These are phyloP conservation scores for Maniola hyperantus DNA, from an alignment of 2,888 invertebrate species.

Conservation along the genomic window DNA sequence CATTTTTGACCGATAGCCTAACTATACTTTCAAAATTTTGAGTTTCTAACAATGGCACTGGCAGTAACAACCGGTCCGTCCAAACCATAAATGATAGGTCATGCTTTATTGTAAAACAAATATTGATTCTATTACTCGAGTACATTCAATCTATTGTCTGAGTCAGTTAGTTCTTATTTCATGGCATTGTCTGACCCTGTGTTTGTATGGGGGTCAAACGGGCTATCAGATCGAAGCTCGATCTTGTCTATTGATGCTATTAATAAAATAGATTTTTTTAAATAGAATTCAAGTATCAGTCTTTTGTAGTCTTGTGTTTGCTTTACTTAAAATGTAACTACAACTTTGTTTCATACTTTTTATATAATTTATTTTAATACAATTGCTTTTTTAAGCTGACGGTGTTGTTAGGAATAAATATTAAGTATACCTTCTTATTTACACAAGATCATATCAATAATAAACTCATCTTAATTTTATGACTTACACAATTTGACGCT, in stretches of 20 bases:
- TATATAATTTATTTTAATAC: too few species aligned
- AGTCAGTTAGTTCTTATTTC: constrained; percentile 46
- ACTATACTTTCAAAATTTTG: too few species aligned
- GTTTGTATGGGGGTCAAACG: constrained; percentile 58
- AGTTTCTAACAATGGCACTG: too few species aligned
- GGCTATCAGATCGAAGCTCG: constrained; percentile 61
- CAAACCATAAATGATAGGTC: constrained; percentile 17
- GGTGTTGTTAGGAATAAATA: too few species aligned
- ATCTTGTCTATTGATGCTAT: constrained; percentile 61
- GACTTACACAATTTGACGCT: neutral
- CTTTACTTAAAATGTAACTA: neutral
- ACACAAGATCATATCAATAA: too few species aligned
- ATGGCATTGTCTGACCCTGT: constrained; percentile 66
- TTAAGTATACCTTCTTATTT: too few species aligned
- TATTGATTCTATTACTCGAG: constrained; percentile 30
- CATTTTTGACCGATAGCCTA: too few species aligned
- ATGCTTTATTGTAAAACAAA: constrained; percentile 27
- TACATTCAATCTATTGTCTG: constrained; percentile 36
- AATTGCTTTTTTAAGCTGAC: too few species aligned
- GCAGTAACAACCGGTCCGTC: neutral
- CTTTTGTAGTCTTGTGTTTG: constrained; percentile 12
- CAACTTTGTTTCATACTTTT: too few species aligned
- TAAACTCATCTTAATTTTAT: too few species aligned
- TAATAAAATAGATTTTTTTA: constrained; percentile 42
- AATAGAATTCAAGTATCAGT: constrained; percentile 36